These are phyloP conservation scores for Halisarca cf. caerulea DNA, from an alignment of 37 sponge, comb jelly and placozoan genomes.

Conservation along the genomic window DNA sequence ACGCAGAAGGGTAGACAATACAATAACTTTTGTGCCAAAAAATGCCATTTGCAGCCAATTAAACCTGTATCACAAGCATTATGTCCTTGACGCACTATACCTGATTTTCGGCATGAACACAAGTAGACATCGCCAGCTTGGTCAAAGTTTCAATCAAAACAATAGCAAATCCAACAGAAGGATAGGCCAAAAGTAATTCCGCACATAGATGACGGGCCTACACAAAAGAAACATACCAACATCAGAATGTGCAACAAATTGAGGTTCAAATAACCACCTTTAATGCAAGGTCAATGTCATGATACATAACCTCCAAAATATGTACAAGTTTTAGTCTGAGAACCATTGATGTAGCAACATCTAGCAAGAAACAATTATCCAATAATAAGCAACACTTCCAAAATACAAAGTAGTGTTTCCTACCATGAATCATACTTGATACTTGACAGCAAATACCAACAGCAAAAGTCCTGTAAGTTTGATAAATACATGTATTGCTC, in stretches of 20 bases:
- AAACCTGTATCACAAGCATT: no score
- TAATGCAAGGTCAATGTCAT: slow-evolving; percentile 63
- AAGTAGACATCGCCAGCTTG: slow-evolving; percentile 52
- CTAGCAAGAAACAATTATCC: slow-evolving; percentile 38
- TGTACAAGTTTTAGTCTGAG: slow-evolving; percentile 81
- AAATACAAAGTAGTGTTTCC: neutral
- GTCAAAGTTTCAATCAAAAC: slow-evolving; percentile 77
- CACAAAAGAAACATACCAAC: neutral
- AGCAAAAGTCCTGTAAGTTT: slow-evolving; percentile 50
- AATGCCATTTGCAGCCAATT: no score
- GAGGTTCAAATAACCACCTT: slow-evolving; percentile 38
- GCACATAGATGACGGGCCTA: slow-evolving; percentile 86
- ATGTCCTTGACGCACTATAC: no score
- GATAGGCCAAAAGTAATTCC: slow-evolving; percentile 70
- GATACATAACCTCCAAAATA: slow-evolving; percentile 79
- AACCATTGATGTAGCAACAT: slow-evolving; percentile 66
- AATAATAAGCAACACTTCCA: neutral
- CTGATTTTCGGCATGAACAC: slow-evolving; percentile 68
- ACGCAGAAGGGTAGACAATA: no score
- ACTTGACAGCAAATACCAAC: slow-evolving; percentile 82
- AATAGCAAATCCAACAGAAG: slow-evolving; percentile 67
- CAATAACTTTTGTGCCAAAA: no score
- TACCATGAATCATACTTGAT: slow-evolving; percentile 86
- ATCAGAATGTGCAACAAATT: neutral
- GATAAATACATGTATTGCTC: neutral